Base-by-base conservation (phyloP, 1,140 invertebrate genomes). In the Telenomus remus region DNA sequence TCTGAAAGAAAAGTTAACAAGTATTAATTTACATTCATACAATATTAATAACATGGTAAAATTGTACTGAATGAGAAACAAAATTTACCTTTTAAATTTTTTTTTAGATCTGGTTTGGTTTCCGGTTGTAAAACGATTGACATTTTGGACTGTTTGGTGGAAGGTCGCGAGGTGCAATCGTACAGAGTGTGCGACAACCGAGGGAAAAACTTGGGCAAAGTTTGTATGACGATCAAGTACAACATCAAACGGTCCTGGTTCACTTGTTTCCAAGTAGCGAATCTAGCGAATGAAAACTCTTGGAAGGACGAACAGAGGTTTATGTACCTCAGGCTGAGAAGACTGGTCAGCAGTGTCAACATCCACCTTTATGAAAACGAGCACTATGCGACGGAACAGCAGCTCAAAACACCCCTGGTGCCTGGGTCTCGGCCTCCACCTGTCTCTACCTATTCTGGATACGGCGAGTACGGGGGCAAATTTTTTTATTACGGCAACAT, bases 401-500 rank as follows among this genome's bases (percentile, higher is more conserved):
- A 77, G 1, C 33, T 83, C 7, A 76, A 75, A 19, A 13, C 49
- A 5, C 76, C 42, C 4, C 42, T 55, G 35, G 27, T 63, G 7
- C 63, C 66, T 1, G 10, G 43, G 0, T 76, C 79, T 4, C 80
- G 55, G 54, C 63, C 56, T 4, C 85, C 82, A 0, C 49, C 76
- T 1, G 79, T 80, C 0, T 86, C 83, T 3, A 85, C 81, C 0
- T 88, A 88, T 44, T 86, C 80, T 0, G 86, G 87, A 43, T 88
- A 85, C 49, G 86, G 87, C 1, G 86, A 87, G 16, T 87, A 86
- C 27, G 85, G 81, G 0, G 85, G 85, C 0, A 72, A 74, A 12
- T 86, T 86, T 49, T 88, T 83, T 47, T 88, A 84, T 33, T 88
- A 88, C 27, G 87, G 87, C 7, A 59, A 85, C 19, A 88, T 88